Conservation (phyloP, 2,113 vertebrate species). For the Hippopotamus amphibius region DNA sequence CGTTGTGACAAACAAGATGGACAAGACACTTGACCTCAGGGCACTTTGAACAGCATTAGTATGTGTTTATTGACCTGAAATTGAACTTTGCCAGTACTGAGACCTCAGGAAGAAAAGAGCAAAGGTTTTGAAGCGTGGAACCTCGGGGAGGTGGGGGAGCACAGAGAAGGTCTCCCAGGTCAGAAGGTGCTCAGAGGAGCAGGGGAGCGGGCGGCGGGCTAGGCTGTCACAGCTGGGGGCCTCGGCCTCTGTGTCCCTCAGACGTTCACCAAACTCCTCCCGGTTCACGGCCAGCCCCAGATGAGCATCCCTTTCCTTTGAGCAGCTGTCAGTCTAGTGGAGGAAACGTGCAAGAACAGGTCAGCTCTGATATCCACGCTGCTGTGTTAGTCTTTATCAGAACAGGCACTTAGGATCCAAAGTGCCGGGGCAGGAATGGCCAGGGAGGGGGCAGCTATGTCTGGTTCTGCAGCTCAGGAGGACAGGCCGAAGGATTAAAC, state of each 20-base stretch:
- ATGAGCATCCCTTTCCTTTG: neutral
- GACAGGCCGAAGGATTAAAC: neutral
- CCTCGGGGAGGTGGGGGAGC: neutral
- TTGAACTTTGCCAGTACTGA: neutral
- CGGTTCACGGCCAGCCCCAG: neutral
- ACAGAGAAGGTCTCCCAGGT: neutral
- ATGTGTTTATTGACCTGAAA: neutral
- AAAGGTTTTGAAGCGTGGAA: neutral
- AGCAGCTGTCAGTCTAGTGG: neutral
- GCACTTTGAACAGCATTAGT: neutral
- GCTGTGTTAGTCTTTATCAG: neutral
- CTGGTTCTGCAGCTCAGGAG: neutral
- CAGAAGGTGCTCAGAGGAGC: neutral
- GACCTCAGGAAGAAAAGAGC: neutral
- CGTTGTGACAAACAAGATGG: neutral
- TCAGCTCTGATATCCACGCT: accelerated
- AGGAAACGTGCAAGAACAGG: accelerated
- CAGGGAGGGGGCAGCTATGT: neutral
- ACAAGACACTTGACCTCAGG: neutral
- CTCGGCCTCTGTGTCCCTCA: accelerated
- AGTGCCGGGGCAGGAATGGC: neutral
- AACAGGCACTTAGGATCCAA: neutral
- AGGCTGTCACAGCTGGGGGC: neutral
- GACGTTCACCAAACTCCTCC: neutral
- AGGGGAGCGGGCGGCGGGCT: neutral